Evolutionary conservation across 2,113 vertebrate species (phyloP).

Genomic region (Amphiprion ocellaris): DNA sequence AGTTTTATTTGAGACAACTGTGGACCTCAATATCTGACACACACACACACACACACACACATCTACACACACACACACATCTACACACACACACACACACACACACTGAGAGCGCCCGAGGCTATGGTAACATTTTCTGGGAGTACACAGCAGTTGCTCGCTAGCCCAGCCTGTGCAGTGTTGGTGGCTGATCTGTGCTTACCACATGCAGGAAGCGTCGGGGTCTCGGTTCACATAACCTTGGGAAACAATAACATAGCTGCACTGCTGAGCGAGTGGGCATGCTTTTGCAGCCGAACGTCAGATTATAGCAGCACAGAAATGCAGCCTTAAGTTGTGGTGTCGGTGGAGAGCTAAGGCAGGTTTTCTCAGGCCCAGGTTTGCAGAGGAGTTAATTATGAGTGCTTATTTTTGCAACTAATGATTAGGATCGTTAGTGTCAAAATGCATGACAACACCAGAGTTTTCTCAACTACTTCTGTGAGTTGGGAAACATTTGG

Average conservation of each 20-base stretch:
- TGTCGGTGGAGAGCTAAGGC: conserved; percentile 12
- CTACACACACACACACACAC: too few species aligned
- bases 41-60: neutral
- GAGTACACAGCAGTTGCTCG: conserved; percentile 16
- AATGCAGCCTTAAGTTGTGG: conserved; percentile 18
- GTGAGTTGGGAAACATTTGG: too few species aligned
- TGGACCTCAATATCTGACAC: conserved; percentile 25
- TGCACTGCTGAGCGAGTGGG: conserved; percentile 41
- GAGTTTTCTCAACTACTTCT: too few species aligned
- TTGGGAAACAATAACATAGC: conserved; percentile 54
- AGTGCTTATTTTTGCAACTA: conserved; percentile 14
- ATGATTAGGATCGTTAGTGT: conserved; percentile 6
- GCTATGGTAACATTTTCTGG: conserved; percentile 20
- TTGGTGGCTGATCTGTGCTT: conserved; percentile 33
- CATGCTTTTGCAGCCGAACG: conserved; percentile 46
- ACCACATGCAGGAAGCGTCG: conserved; percentile 30
- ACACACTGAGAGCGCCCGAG: neutral
- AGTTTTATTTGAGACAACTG: conserved; percentile 38
- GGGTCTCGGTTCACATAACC: conserved; percentile 50
- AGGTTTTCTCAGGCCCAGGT: neutral
- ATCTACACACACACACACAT: too few species aligned
- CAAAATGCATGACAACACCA: neutral
- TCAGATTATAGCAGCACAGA: conserved; percentile 40
- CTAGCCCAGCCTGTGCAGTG: conserved; percentile 27
- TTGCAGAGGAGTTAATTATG: conserved; percentile 4